These are phyloP conservation scores for Chromis chromis DNA, from an alignment of 2,797 vertebrate species.

Conservation along the genomic window DNA sequence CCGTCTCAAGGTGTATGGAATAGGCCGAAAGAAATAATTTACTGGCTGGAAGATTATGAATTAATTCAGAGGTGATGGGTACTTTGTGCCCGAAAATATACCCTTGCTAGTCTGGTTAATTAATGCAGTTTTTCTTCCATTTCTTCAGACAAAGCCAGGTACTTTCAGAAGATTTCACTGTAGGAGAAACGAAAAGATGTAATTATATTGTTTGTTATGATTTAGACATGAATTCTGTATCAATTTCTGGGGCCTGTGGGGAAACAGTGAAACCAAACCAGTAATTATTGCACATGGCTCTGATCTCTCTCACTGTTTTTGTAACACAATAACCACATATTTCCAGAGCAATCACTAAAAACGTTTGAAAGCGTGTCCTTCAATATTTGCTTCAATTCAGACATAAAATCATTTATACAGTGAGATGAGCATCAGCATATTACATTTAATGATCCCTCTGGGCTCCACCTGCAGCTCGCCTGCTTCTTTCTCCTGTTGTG, in stretches of 20 bases:
- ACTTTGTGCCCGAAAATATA: slow-evolving; percentile 38
- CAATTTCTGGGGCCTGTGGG: neutral
- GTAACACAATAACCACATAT: slow-evolving; percentile 6
- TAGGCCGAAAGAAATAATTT: slow-evolving; percentile 50
- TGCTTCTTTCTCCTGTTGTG: slow-evolving; percentile 10
- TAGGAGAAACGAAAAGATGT: slow-evolving; percentile 40
- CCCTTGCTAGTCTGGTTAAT: slow-evolving; percentile 50
- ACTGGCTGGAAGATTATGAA: slow-evolving; percentile 48
- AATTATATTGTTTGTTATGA: slow-evolving; percentile 45
- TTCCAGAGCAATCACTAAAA: slow-evolving; percentile 18
- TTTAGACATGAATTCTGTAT: slow-evolving; percentile 26
- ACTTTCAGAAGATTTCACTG: slow-evolving; percentile 21
- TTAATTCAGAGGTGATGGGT: slow-evolving; percentile 52
- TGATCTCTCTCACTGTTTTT: slow-evolving; percentile 9
- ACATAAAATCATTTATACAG: slow-evolving; percentile 13
- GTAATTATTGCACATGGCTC: slow-evolving; percentile 17
- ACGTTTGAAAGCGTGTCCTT: slow-evolving; percentile 10
- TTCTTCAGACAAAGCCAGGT: slow-evolving; percentile 51
- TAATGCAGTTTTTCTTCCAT: slow-evolving; percentile 50
- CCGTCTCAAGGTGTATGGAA: slow-evolving; percentile 47
- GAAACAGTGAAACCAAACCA: slow-evolving; percentile 16
- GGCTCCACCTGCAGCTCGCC: slow-evolving; percentile 22
- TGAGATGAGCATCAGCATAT: slow-evolving; percentile 17
- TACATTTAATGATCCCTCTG: slow-evolving; percentile 20
- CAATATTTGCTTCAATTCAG: slow-evolving; percentile 12